Evolutionary conservation across 2,797 vertebrate genomes (phyloP).

Genomic region (Halcyon badia): DNA sequence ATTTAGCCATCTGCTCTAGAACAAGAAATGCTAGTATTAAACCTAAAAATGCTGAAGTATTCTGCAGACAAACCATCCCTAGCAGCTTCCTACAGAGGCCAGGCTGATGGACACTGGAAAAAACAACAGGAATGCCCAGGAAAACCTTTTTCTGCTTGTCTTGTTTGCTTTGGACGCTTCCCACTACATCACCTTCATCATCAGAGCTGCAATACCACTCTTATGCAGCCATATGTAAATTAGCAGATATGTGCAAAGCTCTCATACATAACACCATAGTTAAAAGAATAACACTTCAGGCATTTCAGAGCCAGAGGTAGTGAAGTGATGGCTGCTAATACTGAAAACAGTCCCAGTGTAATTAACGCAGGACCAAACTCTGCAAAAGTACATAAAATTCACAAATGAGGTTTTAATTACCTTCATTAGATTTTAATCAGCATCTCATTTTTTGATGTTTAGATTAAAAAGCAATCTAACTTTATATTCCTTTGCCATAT

Average conservation of each 20-base stretch:
- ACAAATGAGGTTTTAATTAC: not conserved
- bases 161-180: not conserved
- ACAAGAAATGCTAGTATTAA: not conserved
- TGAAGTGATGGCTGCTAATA: not conserved
- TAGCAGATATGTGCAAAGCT: not conserved
- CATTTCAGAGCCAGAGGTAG: not conserved
- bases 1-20: not conserved
- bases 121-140: not conserved
- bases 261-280: not conserved
- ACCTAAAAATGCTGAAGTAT: not conserved
- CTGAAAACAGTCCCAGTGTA: not conserved
- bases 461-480: not conserved
- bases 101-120: not conserved
- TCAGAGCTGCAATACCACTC: not conserved
- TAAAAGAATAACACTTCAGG: not conserved
- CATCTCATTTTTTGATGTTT: not conserved
- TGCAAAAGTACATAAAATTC: not conserved
- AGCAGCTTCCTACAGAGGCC: not conserved
- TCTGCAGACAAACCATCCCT: not conserved
- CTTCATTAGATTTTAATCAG: not conserved
- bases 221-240: not conserved
- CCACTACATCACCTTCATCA: not conserved
- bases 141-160: not conserved
- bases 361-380: not conserved
- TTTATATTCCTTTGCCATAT: not conserved